phyloP scores from a whole-genome alignment of 1,140 invertebrate species.

The Mizuhopecten yessoensis region DNA sequence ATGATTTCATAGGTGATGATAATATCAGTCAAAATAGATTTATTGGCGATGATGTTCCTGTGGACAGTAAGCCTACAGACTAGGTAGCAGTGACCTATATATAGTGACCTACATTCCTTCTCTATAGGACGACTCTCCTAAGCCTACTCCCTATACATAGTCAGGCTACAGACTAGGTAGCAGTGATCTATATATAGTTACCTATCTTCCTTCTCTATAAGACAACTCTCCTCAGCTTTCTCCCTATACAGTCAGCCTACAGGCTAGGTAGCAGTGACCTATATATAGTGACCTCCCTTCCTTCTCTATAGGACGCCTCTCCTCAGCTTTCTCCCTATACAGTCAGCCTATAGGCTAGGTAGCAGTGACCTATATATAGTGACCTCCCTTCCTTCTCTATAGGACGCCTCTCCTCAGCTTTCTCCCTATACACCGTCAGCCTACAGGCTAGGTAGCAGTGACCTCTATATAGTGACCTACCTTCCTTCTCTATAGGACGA shows the following conservation, averaged over 20 bases:
- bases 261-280: conserved; percentile 66
- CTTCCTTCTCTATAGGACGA: conserved; percentile 81
- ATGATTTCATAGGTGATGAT: too few species aligned
- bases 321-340: conserved; percentile 82
- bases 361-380: neutral
- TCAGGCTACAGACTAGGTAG: neutral
- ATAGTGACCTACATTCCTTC: neutral
- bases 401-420: conserved; percentile 79
- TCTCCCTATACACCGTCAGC: conserved; percentile 80
- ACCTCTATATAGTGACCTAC: conserved; percentile 64
- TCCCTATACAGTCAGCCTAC: conserved; percentile 82
- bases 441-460: conserved; percentile 55
- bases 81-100: neutral
- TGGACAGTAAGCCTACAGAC: too few species aligned
- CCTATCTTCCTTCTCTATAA: conserved; percentile 82
- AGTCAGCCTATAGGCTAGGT: conserved; percentile 74
- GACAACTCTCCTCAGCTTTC: conserved; percentile 79
- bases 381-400: conserved; percentile 81
- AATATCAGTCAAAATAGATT: too few species aligned
- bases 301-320: conserved; percentile 73
- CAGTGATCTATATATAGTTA: neutral
- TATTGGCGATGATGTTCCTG: too few species aligned
- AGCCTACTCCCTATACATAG: too few species aligned
- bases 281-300: neutral
- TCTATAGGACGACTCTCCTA: neutral